A percentile compares a stretch with the other conserved stretches of the same genome.
These are phyloP conservation scores for Plagodis pulveraria DNA, from an alignment of 2,888 invertebrate genomes.

Conservation along the genomic window DNA sequence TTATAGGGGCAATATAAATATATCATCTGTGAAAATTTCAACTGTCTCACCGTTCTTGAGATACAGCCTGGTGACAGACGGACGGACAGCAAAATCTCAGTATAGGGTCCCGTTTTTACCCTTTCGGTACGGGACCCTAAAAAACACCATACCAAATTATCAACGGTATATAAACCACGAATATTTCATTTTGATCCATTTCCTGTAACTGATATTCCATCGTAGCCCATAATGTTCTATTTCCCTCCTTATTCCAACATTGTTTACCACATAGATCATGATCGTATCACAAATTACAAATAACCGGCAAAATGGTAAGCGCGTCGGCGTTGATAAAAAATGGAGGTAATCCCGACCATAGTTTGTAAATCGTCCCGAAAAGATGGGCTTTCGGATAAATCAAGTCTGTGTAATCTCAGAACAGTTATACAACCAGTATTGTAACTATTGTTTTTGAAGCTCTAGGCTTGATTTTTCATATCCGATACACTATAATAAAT, in stretches of 20 bases:
- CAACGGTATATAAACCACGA: not conserved
- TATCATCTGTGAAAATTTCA: no score
- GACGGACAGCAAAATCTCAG: no score
- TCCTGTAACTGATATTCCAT: not conserved
- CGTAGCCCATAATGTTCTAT: slow-evolving; percentile 13
- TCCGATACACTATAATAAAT: no score
- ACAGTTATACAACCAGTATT: slow-evolving; percentile 6
- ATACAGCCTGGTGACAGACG: no score
- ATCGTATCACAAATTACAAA: slow-evolving; percentile 39
- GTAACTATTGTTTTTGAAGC: slow-evolving; percentile 6
- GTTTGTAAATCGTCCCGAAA: slow-evolving; percentile 53
- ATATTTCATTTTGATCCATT: not conserved
- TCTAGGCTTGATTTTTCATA: no score
- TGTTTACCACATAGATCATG: slow-evolving; percentile 28
- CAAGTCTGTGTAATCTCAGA: slow-evolving; percentile 51
- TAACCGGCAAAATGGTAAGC: slow-evolving; percentile 32
- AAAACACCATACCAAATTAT: no score
- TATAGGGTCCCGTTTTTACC: no score
- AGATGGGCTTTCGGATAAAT: slow-evolving; percentile 51
- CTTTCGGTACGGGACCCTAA: no score
- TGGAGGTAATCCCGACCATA: slow-evolving; percentile 41
- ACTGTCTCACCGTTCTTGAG: no score
- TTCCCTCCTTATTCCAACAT: slow-evolving; percentile 22
- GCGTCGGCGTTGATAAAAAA: slow-evolving; percentile 41
- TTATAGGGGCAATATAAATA: no score